Evolutionary conservation across 2,113 vertebrate genomes (phyloP).

Genomic region (Phyllopteryx taeniolatus): DNA sequence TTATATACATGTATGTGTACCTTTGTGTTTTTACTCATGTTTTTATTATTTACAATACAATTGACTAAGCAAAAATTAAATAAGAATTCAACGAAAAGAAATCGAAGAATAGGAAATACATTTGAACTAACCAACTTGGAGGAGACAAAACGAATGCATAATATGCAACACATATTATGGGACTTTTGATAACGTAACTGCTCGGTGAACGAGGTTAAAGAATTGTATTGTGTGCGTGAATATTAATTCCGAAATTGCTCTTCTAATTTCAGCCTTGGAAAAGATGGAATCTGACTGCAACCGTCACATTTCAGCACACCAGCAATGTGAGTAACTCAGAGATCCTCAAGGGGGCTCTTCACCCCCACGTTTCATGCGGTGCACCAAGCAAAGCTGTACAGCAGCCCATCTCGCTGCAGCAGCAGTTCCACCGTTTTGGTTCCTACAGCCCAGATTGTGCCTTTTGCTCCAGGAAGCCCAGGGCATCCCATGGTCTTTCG

Average conservation of each 20-base stretch:
- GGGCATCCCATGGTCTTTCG: background rate
- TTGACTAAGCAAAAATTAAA: too few species aligned
- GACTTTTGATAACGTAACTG: too few species aligned
- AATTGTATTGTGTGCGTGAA: background rate
- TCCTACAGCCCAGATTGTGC: slow-evolving; percentile 25
- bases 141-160: too few species aligned
- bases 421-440: slow-evolving; percentile 57
- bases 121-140: too few species aligned
- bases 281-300: background rate
- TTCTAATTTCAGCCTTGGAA: background rate
- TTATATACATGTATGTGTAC: too few species aligned
- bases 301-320: background rate
- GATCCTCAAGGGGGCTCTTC: slow-evolving; percentile 68
- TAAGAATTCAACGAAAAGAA: too few species aligned
- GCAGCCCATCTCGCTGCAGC: slow-evolving; percentile 13
- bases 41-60: too few species aligned
- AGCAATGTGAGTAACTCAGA: slow-evolving; percentile 26
- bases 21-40: too few species aligned
- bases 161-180: too few species aligned
- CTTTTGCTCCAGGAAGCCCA: background rate
- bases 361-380: slow-evolving; percentile 41
- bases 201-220: too few species aligned
- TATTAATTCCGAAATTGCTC: background rate
- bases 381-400: slow-evolving; percentile 15
- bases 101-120: too few species aligned